Conservation (phyloP, 2,888 invertebrate genomes). For the Schrankia costaestrigalis region DNA sequence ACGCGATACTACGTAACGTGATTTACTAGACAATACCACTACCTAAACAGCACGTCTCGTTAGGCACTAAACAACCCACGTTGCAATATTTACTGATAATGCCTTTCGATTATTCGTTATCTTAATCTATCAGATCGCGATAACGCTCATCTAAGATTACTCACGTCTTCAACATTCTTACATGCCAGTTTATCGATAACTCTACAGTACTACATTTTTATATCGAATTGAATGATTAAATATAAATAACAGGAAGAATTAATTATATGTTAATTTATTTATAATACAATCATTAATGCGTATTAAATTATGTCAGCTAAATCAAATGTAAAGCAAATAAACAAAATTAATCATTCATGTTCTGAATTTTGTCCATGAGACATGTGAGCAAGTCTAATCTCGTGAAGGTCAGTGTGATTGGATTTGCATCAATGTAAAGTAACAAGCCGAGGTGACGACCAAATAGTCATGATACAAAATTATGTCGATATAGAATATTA, state of each 20-base stretch:
- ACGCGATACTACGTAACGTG: slow-evolving; percentile 16
- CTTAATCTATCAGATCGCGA: slow-evolving; percentile 23
- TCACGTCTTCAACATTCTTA: slow-evolving; percentile 2
- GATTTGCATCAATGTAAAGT: slow-evolving; percentile 10
- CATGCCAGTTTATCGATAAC: no score
- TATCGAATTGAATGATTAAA: no score
- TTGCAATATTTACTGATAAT: slow-evolving; percentile 10
- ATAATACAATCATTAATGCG: no score
- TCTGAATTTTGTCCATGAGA: no score
- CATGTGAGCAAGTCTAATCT: slow-evolving; percentile 1
- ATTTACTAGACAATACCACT: slow-evolving; percentile 2
- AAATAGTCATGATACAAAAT: slow-evolving; percentile 10
- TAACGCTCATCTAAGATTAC: slow-evolving; percentile 13
- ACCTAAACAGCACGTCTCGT: slow-evolving; percentile 9
- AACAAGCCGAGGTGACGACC: slow-evolving; percentile 8
- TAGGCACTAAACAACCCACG: slow-evolving; percentile 10
- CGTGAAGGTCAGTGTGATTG: slow-evolving; percentile 8
- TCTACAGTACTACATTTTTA: no score
- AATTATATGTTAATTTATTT: no score
- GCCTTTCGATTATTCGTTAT: slow-evolving; percentile 17
- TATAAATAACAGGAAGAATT: no score
- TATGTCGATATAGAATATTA: slow-evolving; percentile 13
- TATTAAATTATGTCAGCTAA: no score
- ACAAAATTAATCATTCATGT: no score
- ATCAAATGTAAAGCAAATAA: no score